Base-by-base conservation (phyloP, 2,888 invertebrate species). In the Metacarcinus magister region DNA sequence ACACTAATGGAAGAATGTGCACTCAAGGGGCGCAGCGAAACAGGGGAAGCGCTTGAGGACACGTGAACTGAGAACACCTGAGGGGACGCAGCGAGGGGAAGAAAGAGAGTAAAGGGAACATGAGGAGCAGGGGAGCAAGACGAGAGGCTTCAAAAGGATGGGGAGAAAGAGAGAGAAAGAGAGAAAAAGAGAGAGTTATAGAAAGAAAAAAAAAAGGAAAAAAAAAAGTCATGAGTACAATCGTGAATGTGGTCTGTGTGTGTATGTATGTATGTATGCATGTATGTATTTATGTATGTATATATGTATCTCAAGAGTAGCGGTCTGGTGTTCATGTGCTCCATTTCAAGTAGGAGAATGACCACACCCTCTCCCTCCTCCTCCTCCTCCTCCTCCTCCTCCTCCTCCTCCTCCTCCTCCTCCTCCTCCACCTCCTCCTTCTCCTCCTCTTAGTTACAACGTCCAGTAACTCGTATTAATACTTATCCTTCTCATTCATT, bases 201-300 rank as follows among this genome's bases (percentile, higher is more conserved):
- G 82, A 82, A 13, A 67, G 67, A 67, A n/a, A 67, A n/a, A 67
- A n/a, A 67, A n/a, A 67, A n/a, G n/a, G 67, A 67, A n/a, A 67
- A n/a, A 67, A n/a, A 60, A 19, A 60, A 16, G 16, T 23, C 23
- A 23, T 13, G 67, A 67, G 82, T 82, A 32, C 10, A 82, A 82
- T 82, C 5, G 10, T 28, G 32, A 32, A 82, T 32, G 28, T 82
- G 10, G 32, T 82, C 5, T 4, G 28, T 82, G 10, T 32, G 32
- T 19, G 67, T 67, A 19, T 67, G 13, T 67, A 19, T 67, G 67
- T 48, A 13, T 48, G 48, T 48, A 48, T 48, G 5, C 48, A 67
- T 5, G 13, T 8, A 54, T 13, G 5, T 54, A 54, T 13, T 54
- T 82, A 28, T 82, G 32, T 28, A 8, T 82, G 82, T 82, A 82